Conservation (phyloP, 2,888 invertebrate genomes). For the Cheilosia scutellata region DNA sequence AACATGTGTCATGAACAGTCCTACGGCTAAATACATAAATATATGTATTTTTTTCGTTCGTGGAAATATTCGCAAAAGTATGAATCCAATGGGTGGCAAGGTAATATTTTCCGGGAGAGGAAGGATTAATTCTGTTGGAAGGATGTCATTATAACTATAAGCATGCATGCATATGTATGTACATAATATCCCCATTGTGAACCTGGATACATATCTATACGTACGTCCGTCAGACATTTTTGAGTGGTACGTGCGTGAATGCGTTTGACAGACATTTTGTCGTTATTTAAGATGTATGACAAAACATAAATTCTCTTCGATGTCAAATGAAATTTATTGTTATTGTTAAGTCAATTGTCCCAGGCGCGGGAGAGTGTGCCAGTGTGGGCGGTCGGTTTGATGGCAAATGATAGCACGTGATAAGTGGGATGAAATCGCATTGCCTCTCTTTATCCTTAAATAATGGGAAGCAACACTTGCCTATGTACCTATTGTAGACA, state of each 20-base stretch:
- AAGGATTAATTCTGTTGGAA: conserved; percentile 45
- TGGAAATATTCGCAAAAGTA: conserved; percentile 18
- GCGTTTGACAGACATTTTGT: conserved; percentile 72
- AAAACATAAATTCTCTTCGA: conserved; percentile 62
- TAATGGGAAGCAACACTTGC: conserved; percentile 11
- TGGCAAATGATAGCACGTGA: neutral
- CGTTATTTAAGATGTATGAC: conserved; percentile 73
- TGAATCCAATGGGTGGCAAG: conserved; percentile 16
- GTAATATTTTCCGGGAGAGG: conserved; percentile 5
- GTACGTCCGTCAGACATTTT: conserved; percentile 36
- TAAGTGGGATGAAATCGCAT: neutral
- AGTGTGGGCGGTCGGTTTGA: too few species aligned
- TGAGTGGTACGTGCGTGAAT: conserved; percentile 70
- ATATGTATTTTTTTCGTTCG: neutral
- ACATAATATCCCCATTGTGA: conserved; percentile 10
- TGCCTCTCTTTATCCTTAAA: conserved; percentile 11
- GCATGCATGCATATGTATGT: conserved; percentile 9
- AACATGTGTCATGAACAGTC: conserved; percentile 47
- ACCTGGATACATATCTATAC: neutral
- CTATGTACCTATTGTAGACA: neutral
- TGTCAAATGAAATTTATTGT: conserved; percentile 74
- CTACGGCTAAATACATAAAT: conserved; percentile 29
- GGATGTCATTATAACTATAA: conserved; percentile 21
- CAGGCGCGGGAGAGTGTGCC: neutral
- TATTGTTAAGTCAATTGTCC: conserved; percentile 69